Conservation (phyloP, 1,140 invertebrate species). For the Lasioglossum baleicum region DNA sequence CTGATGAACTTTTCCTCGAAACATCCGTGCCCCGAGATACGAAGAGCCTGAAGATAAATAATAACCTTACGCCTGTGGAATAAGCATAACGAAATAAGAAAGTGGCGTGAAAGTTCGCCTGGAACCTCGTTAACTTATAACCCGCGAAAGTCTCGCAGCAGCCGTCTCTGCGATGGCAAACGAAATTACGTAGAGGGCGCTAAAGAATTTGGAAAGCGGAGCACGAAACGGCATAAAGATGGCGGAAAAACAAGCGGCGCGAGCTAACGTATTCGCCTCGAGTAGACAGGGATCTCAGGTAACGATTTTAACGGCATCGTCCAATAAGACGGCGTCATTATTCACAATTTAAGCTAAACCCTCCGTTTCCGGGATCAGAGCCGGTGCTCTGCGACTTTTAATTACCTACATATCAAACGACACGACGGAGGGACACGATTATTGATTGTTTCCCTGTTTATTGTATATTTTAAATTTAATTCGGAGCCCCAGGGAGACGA, state of each 20-base stretch:
- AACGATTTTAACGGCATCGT: slow-evolving; percentile 35
- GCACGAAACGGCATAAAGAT: slow-evolving; percentile 5
- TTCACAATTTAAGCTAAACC: slow-evolving; percentile 59
- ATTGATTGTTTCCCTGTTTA: slow-evolving; percentile 80
- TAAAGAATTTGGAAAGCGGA: slow-evolving; percentile 34
- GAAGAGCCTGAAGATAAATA: too few relatives aligned
- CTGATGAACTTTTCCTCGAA: too few relatives aligned
- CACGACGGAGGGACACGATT: slow-evolving; percentile 58
- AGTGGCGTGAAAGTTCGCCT: too few relatives aligned
- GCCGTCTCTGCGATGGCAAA: not conserved
- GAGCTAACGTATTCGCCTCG: slow-evolving; percentile 45
- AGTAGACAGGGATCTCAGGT: slow-evolving; percentile 33
- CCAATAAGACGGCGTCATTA: slow-evolving; percentile 57
- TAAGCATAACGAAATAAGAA: too few relatives aligned
- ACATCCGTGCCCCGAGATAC: too few relatives aligned
- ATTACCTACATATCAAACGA: slow-evolving; percentile 77
- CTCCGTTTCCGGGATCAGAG: slow-evolving; percentile 24
- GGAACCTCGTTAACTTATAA: too few relatives aligned
- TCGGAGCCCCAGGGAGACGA: slow-evolving; percentile 63
- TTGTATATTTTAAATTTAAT: slow-evolving; percentile 81
- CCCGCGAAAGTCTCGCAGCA: too few relatives aligned
- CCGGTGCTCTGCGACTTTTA: slow-evolving; percentile 71
- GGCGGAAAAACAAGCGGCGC: slow-evolving; percentile 14
- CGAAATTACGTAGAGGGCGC: not conserved
- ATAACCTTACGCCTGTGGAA: too few relatives aligned